Evolutionary conservation across 2,888 invertebrate genomes (phyloP), one percentile per base, ranked within the genome.

Genomic region (Oscheius myriophilus): DNA sequence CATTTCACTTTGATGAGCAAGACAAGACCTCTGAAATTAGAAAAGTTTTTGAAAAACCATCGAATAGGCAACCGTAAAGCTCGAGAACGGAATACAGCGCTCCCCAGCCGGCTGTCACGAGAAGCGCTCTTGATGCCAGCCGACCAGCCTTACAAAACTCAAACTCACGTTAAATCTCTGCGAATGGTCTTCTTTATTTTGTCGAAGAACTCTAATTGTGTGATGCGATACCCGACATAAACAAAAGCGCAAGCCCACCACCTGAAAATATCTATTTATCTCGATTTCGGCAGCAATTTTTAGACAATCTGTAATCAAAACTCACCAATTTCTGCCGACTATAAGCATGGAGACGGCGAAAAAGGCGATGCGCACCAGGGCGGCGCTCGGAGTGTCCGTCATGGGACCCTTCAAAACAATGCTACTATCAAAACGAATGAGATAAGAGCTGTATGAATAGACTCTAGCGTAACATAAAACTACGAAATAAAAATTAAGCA

Each of bases 141-240:
- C n/a, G n/a, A n/a, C n/a, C n/a, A n/a, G n/a, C n/a, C n/a, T n/a
- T n/a, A n/a, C n/a, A n/a, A n/a, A n/a, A n/a, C n/a, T n/a, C 9
- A 46, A 64, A 75, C 80, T 72, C 59, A 84, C 84, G 65, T 80
- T 26, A 84, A 26, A 75, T 85, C 85, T 67, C 85, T 69, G 9
- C 78, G 75, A 18, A 85, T 43, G 3, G 84, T 83, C 57, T 76
- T 72, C n/a, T 61, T 12, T 39, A 67, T 23, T 41, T 59, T 61
- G 42, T 67, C 59, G 41, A 67, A 67, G 42, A 52, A 67, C 12
- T 46, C 41, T n/a, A 67, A 33, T 18, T 67, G 26, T 16, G 51
- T 52, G n/a, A 67, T 23, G 2, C 67, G 67, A 33, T 61, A 67
- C 9, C 41, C n/a, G 43, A 67, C 26, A 26, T 53, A 67, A 21